Evolutionary conservation across 2,797 vertebrate genomes (phyloP), one percentile per base, ranked within the genome.

Genomic region (Chaenodraco wilsoni): DNA sequence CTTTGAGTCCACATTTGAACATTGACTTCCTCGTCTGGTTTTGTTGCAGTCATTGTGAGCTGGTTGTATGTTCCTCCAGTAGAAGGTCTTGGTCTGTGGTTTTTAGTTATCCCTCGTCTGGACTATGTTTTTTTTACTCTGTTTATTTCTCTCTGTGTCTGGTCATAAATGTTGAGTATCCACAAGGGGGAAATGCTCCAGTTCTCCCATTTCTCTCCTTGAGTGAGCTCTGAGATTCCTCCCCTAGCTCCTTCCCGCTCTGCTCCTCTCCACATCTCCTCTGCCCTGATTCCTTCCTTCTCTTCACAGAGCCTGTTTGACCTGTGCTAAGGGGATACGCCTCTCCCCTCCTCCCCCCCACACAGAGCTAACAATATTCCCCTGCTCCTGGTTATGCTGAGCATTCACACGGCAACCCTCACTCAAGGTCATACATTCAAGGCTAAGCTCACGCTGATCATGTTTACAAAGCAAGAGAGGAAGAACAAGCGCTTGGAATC

Each of bases 191-290:
- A 83, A 85, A 86, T 78, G 88, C 88, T 89, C 87, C 82, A 86
- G 60, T 91, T 88, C 85, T 84, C 75, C 59, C 63, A 86, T 92
- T 89, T 89, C 80, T 91, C 74, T 85, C 79, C 87, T 83, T 83
- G 77, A 89, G 49, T 58, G 71, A 83, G 69, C 74, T 79, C 69
- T 54, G 69, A 81, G 56, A 83, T 85, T 67, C 65, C 61, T 74
- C 76, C 71, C 37, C 44, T 37, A 37, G 33, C 62, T 57, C 54
- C 41, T 54, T 70, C 41, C 23, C 44, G 4, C 69, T 59, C 60
- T 66, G 27, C 62, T 54, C 56, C 17, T 33, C 62, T 81, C 50
- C n/a, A 13, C 48, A 19, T 82, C 69, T 65, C 14, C 4, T 45
- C 79, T 80, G 80, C 72, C 82, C 89, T 84, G 81, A 80, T 85